Percentiles rank a stretch among this genome's conserved stretches.
phyloP scores from a whole-genome alignment of 2,888 invertebrate genomes.

The Zonitis immaculata region DNA sequence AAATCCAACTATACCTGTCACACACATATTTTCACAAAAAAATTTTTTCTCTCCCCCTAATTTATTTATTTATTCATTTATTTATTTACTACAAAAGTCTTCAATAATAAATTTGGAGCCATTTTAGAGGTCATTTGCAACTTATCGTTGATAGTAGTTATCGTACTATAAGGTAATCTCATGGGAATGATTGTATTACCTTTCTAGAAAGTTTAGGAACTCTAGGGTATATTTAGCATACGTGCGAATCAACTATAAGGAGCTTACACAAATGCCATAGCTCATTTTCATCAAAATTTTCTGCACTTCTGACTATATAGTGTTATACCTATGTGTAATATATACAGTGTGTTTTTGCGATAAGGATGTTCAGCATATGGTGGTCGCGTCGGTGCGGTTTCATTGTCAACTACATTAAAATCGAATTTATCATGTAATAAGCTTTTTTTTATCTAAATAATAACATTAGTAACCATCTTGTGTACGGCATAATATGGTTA shows the following conservation, averaged over 20 bases:
- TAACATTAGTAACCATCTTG: too few species aligned
- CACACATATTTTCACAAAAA: constrained; percentile 25
- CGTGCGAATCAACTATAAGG: constrained; percentile 18
- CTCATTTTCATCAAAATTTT: constrained; percentile 6
- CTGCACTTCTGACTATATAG: neutral
- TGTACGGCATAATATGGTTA: too few species aligned
- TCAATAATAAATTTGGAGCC: too few species aligned
- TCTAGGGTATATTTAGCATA: constrained; percentile 28
- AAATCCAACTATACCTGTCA: constrained; percentile 31
- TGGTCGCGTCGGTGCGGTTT: too few species aligned
- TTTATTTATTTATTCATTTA: too few species aligned
- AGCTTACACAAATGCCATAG: constrained; percentile 8
- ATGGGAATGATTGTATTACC: constrained; percentile 24
- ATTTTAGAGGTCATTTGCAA: neutral
- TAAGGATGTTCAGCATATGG: too few species aligned
- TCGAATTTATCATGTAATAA: too few species aligned
- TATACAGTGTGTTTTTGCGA: too few species aligned
- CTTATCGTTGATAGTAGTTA: constrained; percentile 3
- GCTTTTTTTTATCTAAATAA: too few species aligned
- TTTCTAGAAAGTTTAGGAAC: constrained; percentile 24
- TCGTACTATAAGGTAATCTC: constrained; percentile 27
- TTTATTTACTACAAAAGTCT: too few species aligned
- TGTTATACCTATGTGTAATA: too few species aligned
- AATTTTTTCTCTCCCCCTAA: constrained; percentile 15
- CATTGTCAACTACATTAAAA: too few species aligned